Conservation (phyloP, 2,888 invertebrate species). For the Drosophila paracracens region DNA sequence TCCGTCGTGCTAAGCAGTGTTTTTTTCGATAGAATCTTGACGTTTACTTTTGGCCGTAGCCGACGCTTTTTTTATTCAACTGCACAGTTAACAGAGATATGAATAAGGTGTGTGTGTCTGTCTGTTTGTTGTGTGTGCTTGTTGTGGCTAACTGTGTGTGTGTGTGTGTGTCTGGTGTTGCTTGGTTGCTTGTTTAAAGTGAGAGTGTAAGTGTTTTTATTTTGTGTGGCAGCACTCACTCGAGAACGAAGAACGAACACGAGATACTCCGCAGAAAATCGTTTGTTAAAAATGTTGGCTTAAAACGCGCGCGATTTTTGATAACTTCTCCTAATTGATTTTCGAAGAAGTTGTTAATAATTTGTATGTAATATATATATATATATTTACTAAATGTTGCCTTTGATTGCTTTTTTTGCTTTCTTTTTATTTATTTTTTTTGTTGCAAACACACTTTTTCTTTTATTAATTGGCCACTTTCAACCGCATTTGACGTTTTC, state of each 20-base stretch:
- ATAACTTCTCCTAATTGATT: conserved; percentile 14
- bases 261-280: conserved; percentile 22
- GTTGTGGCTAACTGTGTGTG: conserved; percentile 5
- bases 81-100: conserved; percentile 19
- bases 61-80: conserved; percentile 28
- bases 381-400: conserved; percentile 35
- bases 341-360: conserved; percentile 15
- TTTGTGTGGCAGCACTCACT: conserved; percentile 10
- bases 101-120: background rate
- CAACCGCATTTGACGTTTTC: conserved; percentile 35
- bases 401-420: conserved; percentile 29
- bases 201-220: background rate
- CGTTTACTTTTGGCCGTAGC: conserved; percentile 68
- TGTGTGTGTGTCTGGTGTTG: background rate
- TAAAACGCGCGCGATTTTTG: conserved; percentile 39
- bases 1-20: conserved; percentile 73
- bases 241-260: conserved; percentile 2
- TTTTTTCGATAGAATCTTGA: conserved; percentile 82
- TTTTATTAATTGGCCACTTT: conserved; percentile 37
- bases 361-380: conserved; percentile 5
- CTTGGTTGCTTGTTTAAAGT: background rate
- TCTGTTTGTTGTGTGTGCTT: conserved; percentile 1
- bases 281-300: conserved; percentile 35
- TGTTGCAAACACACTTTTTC: conserved; percentile 52
- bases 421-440: conserved; percentile 19